Base-by-base conservation (phyloP, 2,888 invertebrate species). In the Scotopteryx bipunctaria region DNA sequence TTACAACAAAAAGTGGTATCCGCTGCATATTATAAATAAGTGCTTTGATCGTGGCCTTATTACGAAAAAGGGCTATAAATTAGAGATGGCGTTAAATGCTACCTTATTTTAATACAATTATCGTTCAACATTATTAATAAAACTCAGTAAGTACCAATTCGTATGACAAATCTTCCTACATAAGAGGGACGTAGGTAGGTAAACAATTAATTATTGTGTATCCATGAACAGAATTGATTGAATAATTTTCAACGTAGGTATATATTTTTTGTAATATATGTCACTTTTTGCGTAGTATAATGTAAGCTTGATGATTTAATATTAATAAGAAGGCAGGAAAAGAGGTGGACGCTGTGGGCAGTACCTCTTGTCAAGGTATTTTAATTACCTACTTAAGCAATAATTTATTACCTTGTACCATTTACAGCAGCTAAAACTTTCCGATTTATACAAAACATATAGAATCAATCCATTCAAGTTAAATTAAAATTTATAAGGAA, bases 11-110 rank as follows among this genome's bases (percentile, higher is more conserved):
- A n/a, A 29, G 16, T 42, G 21, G 36, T 36, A 21, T 36, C 25
- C 21, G 29, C 14, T 41, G 8, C 36, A 35, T 36, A 41, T 37
- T 33, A 37, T 11, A 45, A 25, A 17, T 35, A 41, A 41, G 11
- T 48, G 35, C 42, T 53, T 53, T 53, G 47, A 47, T 47, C 43
- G 19, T 43, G 42, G 23, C 43, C 29, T 43, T 16, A 33, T 17
- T 21, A 5, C 5, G 3, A 19, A 31, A 46, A 36, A 3, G 1
- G 8, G 9, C 11, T 9, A 11, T 27, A 27, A 27, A 11, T 27
- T 27, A 3, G 11, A 11, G 5, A 27, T 9, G 3, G 1, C 11
- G 9, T 27, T 1, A 23, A 2, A 27, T 25, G 9, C 9, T n/a
- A n/a, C n/a, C n/a, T n/a, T n/a, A n/a, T n/a, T n/a, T n/a, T n/a